phyloP scores from a whole-genome alignment of 2,113 vertebrate genomes.

The Nibea coibor region DNA sequence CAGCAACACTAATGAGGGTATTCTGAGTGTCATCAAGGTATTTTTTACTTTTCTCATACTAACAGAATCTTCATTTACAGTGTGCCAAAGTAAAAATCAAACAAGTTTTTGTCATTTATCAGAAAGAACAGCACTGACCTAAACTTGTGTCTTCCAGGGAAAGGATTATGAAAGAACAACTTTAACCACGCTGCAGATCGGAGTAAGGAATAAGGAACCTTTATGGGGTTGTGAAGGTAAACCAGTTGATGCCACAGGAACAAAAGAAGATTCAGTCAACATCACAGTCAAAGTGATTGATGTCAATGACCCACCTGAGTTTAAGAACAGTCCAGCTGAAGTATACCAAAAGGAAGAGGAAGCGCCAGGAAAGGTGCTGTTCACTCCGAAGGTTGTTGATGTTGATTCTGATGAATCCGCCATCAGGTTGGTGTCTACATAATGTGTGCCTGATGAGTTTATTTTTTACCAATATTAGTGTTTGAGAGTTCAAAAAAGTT shows the following conservation, averaged over 20 bases:
- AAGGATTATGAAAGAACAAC: constrained; percentile 72
- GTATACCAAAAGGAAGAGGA: constrained; percentile 75
- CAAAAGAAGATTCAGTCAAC: not conserved
- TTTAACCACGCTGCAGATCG: constrained; percentile 59
- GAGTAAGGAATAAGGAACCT: constrained; percentile 81
- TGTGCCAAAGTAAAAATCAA: not conserved
- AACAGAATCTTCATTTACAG: not conserved
- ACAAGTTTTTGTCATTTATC: not conserved
- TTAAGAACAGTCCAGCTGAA: not conserved
- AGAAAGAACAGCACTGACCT: not conserved
- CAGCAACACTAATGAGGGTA: constrained; percentile 85
- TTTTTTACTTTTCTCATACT: not conserved
- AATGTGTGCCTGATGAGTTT: not conserved
- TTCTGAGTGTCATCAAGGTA: constrained; percentile 87
- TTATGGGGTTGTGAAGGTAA: constrained; percentile 73
- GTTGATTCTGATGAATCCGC: constrained; percentile 57
- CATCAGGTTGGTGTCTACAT: constrained; percentile 60
- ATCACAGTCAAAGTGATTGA: constrained; percentile 76
- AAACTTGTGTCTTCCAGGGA: constrained; percentile 72
- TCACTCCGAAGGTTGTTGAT: constrained; percentile 71
- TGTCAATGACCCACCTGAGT: constrained; percentile 80
- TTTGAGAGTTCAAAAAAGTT: not conserved
- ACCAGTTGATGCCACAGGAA: rapidly evolving
- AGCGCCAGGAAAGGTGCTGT: constrained; percentile 75
- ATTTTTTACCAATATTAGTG: not conserved